Conservation (phyloP, 2,113 vertebrate species). For the Strigops habroptila region DNA sequence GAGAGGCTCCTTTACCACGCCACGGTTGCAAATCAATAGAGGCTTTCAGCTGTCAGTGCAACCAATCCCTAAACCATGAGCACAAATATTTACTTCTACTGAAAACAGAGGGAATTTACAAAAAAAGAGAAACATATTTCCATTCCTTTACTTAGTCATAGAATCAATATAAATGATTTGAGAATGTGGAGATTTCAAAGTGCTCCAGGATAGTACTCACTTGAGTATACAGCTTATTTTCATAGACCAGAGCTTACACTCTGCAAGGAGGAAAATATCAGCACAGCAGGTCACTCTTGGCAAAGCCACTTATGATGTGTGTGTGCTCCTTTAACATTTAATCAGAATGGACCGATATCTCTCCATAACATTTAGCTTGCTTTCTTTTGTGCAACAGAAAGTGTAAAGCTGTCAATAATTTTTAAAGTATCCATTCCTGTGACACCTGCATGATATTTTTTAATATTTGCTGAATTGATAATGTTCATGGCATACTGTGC, state of each 20-base stretch:
- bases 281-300: background rate
- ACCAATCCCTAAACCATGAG: constrained; percentile 32
- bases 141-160: constrained; percentile 44
- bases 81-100: constrained; percentile 31
- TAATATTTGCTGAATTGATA: constrained; percentile 66
- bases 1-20: constrained; percentile 11
- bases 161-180: constrained; percentile 54
- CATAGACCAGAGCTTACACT: background rate
- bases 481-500: constrained; percentile 45
- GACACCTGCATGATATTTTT: constrained; percentile 50
- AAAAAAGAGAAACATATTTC: constrained; percentile 39
- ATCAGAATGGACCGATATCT: background rate
- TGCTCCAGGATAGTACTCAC: background rate
- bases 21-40: constrained; percentile 7
- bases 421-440: constrained; percentile 34
- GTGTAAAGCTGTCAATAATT: constrained; percentile 22
- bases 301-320: background rate
- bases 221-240: constrained; percentile 33
- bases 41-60: constrained; percentile 43
- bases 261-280: constrained; percentile 10
- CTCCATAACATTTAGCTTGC: constrained; percentile 20
- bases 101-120: constrained; percentile 29
- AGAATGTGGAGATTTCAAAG: constrained; percentile 17
- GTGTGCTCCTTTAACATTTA: constrained; percentile 14
- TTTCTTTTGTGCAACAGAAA: constrained; percentile 19